These are phyloP conservation scores for Rhinichthys osculus DNA, from an alignment of 2,797 vertebrate species.

Conservation along the genomic window DNA sequence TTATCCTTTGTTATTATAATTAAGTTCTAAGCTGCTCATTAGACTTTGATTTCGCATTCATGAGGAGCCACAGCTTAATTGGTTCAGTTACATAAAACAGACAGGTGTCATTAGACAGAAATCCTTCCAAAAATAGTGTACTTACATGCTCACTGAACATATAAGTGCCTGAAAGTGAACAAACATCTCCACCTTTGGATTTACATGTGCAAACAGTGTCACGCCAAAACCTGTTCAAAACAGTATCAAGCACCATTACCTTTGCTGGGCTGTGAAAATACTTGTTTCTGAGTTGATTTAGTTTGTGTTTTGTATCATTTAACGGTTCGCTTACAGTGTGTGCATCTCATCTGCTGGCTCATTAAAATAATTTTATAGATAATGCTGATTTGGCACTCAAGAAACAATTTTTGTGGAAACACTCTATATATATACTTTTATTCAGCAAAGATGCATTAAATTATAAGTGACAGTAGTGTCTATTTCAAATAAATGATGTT, in stretches of 20 bases:
- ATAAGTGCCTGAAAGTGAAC: neutral
- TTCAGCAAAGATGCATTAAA: neutral
- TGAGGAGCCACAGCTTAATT: neutral
- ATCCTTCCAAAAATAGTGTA: neutral
- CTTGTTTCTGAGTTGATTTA: neutral
- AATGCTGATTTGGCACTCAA: neutral
- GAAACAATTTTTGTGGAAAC: neutral
- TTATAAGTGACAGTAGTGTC: neutral
- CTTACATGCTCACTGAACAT: constrained; percentile 17
- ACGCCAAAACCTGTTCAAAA: neutral
- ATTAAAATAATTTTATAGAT: neutral
- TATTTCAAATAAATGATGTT: neutral
- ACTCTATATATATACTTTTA: neutral
- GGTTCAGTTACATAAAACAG: neutral
- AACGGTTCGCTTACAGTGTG: neutral
- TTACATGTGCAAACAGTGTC: constrained; percentile 33
- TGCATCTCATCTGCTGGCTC: neutral
- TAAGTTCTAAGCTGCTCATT: neutral
- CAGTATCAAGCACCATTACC: neutral
- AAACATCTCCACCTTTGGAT: constrained; percentile 21
- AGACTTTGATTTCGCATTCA: neutral
- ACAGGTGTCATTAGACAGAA: neutral
- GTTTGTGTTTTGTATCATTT: neutral
- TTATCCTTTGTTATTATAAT: neutral
- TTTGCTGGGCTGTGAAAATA: neutral